Base-by-base conservation (phyloP, 1,140 invertebrate species). In the Mactra quadrangularis region DNA sequence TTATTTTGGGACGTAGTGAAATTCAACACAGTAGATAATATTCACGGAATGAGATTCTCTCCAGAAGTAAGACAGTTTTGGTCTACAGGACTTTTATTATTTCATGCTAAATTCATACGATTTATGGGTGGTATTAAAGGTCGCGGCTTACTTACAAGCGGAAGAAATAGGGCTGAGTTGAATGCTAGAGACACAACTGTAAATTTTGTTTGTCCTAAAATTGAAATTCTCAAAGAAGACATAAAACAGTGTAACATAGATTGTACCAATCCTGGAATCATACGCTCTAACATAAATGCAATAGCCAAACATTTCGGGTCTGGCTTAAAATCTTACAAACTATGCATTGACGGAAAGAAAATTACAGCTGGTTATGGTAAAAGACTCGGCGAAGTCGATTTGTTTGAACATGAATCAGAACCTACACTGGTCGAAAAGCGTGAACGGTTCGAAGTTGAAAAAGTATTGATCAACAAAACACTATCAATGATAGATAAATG, bases 21-120 rank as follows among this genome's bases (percentile, higher is more conserved):
- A 19, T 60, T 33, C 35, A 1, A 7, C 2, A 60, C 9, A 7
- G n/a, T 3, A 33, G 13, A 4, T 3, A 35, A 60, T 33, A 19
- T 33, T 1, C 57, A 35, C 19, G 29, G 7, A 13, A 60, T 60
- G 57, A n/a, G 57, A 25, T 60, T 33, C 15, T 33, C 57, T 6
- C 57, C 57, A 3, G 57, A 60, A 17, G 57, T 60, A 19, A 60
- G n/a, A 35, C 19, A 60, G 57, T 60, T 60, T 35, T 60, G 57
- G 57, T 13, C 57, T 3, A 33, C 35, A 2, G 57, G 57, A 17
- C n/a, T 17, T 4, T 3, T 33, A 17, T 6, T 60, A 19, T 60
- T 60, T 33, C 27, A 60, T 17, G 27, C 57, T 25, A 33, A 60
- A 35, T 60, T 60, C n/a, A 33, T 60, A 6, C 57, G 57, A 17